Conservation (phyloP, 2,113 vertebrate species). For the Aythya baeri region DNA sequence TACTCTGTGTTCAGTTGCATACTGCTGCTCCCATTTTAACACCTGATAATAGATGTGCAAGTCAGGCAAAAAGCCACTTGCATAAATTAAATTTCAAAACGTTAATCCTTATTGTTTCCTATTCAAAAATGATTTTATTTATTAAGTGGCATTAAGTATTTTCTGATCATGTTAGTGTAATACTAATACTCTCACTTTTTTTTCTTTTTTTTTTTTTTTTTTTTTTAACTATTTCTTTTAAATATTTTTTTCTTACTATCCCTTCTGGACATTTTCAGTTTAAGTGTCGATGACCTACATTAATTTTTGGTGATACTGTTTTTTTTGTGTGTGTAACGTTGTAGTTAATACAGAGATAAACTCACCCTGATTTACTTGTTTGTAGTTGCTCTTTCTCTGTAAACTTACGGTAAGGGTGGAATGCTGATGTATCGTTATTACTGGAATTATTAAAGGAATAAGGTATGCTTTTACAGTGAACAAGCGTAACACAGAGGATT, state of each 20-base stretch:
- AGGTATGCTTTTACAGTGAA: neutral
- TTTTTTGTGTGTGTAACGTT: neutral
- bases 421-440: neutral
- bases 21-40: neutral
- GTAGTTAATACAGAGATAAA: neutral
- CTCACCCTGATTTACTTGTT: neutral
- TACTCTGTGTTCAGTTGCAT: neutral
- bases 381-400: neutral
- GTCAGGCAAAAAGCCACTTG: neutral
- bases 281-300: conserved; percentile 7
- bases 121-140: neutral
- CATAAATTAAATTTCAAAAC: neutral
- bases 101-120: neutral
- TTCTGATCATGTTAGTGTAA: neutral
- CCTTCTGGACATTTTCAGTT: neutral
- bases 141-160: neutral
- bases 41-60: neutral
- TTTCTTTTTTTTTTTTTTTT: too few species aligned
- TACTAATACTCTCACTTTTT: neutral
- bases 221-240: neutral
- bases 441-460: neutral
- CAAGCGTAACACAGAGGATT: neutral
- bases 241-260: neutral
- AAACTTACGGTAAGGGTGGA: neutral
- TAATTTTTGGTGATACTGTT: neutral